These are phyloP conservation scores for Chrysomallon squamiferum DNA, from an alignment of 1,140 invertebrate genomes.

Conservation along the genomic window DNA sequence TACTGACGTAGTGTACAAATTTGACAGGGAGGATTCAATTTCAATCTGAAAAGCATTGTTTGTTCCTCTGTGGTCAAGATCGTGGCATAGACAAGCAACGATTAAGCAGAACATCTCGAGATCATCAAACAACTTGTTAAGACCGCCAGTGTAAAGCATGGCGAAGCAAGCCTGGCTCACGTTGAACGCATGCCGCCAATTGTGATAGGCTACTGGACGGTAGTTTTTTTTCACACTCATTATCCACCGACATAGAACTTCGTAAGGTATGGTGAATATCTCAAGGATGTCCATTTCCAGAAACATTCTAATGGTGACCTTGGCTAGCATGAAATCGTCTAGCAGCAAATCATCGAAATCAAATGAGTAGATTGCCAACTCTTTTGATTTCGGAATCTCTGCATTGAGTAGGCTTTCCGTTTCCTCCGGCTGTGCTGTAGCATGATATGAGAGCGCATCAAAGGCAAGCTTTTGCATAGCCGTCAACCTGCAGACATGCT, in stretches of 20 bases:
- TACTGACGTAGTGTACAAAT: conserved; percentile 92
- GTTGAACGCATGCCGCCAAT: conserved; percentile 94
- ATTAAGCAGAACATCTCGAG: conserved; percentile 44
- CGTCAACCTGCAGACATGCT: conserved; percentile 80
- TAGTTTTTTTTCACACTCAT: conserved; percentile 95
- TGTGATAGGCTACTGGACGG: conserved; percentile 93
- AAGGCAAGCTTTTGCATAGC: conserved; percentile 88
- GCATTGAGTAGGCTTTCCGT: conserved; percentile 70
- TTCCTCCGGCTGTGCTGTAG: conserved; percentile 86
- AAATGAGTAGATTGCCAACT: conserved; percentile 11
- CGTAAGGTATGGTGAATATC: conserved; percentile 89
- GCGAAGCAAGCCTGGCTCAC: conserved; percentile 96
- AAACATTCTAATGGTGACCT: conserved; percentile 88
- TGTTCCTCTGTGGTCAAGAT: conserved; percentile 54
- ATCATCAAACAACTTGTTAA: conserved; percentile 12
- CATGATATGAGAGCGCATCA: conserved; percentile 93
- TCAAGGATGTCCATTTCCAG: conserved; percentile 85
- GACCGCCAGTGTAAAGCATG: conserved; percentile 70
- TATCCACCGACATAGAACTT: conserved; percentile 83
- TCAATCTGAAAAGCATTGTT: conserved; percentile 49
- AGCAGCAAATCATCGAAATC: conserved; percentile 57
- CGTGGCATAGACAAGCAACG: conserved; percentile 50
- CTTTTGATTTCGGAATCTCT: conserved; percentile 8
- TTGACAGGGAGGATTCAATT: conserved; percentile 58
- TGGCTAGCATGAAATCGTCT: conserved; percentile 86